Base-by-base conservation (phyloP, 2,888 invertebrate species). In the Amblyjoppa fuscipennis region DNA sequence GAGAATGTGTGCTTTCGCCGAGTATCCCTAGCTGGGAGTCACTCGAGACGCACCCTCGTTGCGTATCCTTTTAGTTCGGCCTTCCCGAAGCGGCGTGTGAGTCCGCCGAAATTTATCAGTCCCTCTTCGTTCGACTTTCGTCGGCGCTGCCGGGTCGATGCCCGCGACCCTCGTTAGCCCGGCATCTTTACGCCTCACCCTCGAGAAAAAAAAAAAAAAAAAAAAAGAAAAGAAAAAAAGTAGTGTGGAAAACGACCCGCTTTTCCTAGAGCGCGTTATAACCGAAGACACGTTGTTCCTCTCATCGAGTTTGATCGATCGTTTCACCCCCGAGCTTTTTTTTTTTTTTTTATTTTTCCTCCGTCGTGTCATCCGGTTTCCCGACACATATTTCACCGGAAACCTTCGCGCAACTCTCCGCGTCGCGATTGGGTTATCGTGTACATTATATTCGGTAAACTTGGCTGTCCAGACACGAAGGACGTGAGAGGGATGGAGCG, bases 231-330 rank as follows among this genome's bases (percentile, higher is more conserved):
- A 20, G 7, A 38, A 38, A 38, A 13, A 45, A 45, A 45, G 13
- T 0, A 3, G 77, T 28, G 74, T 73, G 49, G 53, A 78, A 69
- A 70, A 25, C 56, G 38, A 28, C 25, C 25, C 5, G 59, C 5
- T n/a, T n/a, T 68, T 6, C 34, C 41, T 28, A 51, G 34, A 69
- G 68, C 71, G 45, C 45, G 76, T 69, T 85, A 83, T 79, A 77
- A 83, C 69, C 69, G 69, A 84, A 80, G 74, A 81, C 80, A 82
- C 85, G 83, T 85, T 85, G 83, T 85, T 76, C 75, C 85, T 68
- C 77, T 83, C 68, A 83, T 79, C 82, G 76, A 80, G 81, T 83
- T 76, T 85, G 85, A 85, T 83, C 64, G 85, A 85, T 85, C 80
- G 82, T 74, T 68, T n/a, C 69, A 31, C 45, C 31, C 71, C 31